These are phyloP conservation scores for Mongoloraphidia duomilia DNA, from an alignment of 2,888 invertebrate species.

Conservation along the genomic window DNA sequence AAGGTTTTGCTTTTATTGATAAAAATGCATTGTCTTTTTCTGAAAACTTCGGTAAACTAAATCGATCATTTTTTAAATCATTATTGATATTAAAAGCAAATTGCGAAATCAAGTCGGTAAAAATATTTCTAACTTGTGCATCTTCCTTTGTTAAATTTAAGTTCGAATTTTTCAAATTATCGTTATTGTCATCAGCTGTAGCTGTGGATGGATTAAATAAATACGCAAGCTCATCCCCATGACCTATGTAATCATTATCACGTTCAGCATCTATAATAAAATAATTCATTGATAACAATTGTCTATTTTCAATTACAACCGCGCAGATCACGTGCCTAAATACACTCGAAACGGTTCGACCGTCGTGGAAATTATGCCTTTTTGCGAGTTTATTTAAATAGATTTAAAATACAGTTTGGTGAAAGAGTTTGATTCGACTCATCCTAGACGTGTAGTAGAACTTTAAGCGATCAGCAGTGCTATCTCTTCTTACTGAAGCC, in stretches of 20 bases:
- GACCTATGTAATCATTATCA: constrained; percentile 33
- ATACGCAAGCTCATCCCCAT: constrained; percentile 60
- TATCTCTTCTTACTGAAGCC: no score
- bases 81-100: constrained; percentile 43
- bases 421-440: no score
- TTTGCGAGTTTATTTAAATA: no score
- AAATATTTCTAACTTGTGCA: constrained; percentile 45
- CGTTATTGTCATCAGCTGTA: constrained; percentile 21
- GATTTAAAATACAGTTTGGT: no score
- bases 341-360: no score
- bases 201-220: constrained; percentile 49
- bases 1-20: constrained; percentile 35
- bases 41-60: constrained; percentile 25
- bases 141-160: constrained; percentile 35
- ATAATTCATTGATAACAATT: neutral
- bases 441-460: no score
- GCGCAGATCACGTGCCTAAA: no score
- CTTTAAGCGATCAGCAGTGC: no score
- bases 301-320: no score
- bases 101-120: constrained; percentile 49
- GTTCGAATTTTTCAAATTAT: constrained; percentile 8
- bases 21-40: constrained; percentile 35
- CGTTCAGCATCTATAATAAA: neutral
- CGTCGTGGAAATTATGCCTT: no score
- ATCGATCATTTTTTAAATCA: constrained; percentile 24